phyloP scores from a whole-genome alignment of 35 echinoderm and acorn worm species.

The Heliocidaris tuberculata region DNA sequence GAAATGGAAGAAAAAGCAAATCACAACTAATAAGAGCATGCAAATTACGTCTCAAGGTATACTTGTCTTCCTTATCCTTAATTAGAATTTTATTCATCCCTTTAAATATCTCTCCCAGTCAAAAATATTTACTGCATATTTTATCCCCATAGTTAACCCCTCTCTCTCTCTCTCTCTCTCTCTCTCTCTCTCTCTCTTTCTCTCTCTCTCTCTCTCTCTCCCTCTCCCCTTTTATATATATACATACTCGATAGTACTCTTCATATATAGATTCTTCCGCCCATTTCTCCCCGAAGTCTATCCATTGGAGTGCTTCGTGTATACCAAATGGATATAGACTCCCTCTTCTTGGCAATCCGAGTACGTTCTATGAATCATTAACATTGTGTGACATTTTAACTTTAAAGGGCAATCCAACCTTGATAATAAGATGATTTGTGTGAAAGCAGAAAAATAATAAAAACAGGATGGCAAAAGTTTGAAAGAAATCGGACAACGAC shows the following conservation, averaged over 20 bases:
- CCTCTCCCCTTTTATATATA: neutral
- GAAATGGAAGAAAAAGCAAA: too few species aligned
- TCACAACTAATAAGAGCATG: too few species aligned
- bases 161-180: neutral
- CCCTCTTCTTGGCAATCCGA: neutral
- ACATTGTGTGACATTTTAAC: neutral
- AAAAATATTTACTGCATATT: neutral
- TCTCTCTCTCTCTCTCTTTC: neutral
- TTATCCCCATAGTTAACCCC: neutral
- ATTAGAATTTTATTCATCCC: too few species aligned
- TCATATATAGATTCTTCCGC: neutral
- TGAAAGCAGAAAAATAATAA: too few species aligned
- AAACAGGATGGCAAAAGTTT: too few species aligned
- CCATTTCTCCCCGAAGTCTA: too few species aligned
- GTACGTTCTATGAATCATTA: neutral
- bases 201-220: neutral
- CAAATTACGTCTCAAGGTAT: too few species aligned
- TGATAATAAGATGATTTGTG: too few species aligned
- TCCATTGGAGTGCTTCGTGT: too few species aligned
- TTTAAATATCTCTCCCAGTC: neutral
- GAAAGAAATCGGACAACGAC: too few species aligned
- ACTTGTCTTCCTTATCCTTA: too few species aligned
- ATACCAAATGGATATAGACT: too few species aligned
- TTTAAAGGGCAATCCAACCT: neutral
- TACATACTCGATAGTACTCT: neutral